Evolutionary conservation across 2,113 vertebrate species (phyloP).

Genomic region (Diadophis punctatus): DNA sequence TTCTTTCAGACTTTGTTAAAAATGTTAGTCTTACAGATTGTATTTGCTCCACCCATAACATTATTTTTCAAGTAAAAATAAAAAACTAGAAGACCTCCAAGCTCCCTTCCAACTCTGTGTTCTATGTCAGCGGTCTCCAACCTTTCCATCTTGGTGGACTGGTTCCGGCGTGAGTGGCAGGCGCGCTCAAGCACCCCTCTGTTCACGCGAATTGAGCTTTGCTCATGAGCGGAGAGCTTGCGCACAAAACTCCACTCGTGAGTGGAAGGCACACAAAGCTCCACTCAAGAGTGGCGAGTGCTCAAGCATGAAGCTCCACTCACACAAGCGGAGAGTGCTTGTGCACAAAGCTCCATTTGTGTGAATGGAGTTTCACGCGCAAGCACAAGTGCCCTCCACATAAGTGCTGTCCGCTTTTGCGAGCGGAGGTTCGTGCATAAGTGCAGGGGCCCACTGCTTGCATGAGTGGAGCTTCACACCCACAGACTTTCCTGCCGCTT

Average conservation of each 20-base stretch:
- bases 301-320: neutral
- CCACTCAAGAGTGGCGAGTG: neutral
- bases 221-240: too few relatives aligned
- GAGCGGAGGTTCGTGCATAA: too few relatives aligned
- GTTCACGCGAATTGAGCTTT: neutral
- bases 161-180: neutral
- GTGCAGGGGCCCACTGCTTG: neutral
- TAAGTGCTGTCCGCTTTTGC: neutral
- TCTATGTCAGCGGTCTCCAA: neutral
- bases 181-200: neutral
- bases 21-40: neutral
- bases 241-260: neutral
- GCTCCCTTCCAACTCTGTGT: neutral
- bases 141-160: neutral
- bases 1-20: neutral
- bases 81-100: neutral
- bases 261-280: neutral
- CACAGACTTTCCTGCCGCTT: too few relatives aligned
- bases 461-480: neutral
- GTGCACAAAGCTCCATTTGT: too few relatives aligned
- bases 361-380: too few relatives aligned
- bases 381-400: neutral
- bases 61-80: neutral
- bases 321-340: neutral
- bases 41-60: neutral